These are phyloP conservation scores for Sesamia nonagrioides DNA, from an alignment of 1,140 invertebrate species.

Conservation along the genomic window DNA sequence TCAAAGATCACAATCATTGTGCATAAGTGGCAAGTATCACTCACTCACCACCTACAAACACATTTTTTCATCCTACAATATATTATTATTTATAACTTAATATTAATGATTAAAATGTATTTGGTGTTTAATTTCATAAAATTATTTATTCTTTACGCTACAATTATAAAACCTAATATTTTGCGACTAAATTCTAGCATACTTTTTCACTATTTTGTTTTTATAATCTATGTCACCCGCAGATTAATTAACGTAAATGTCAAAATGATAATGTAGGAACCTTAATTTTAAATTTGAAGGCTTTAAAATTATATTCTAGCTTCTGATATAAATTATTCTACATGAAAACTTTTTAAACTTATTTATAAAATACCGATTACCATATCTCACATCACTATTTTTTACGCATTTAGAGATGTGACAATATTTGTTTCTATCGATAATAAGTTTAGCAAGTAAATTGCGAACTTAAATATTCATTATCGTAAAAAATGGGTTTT, in stretches of 20 bases:
- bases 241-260: conserved; percentile 28
- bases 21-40: background rate
- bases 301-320: conserved; percentile 1
- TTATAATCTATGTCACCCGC: conserved; percentile 35
- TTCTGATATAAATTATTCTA: conserved; percentile 19
- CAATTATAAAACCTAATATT: conserved; percentile 37
- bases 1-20: background rate
- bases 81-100: conserved; percentile 47
- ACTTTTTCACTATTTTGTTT: conserved; percentile 43
- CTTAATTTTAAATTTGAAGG: conserved; percentile 22
- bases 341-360: background rate
- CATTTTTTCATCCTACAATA: background rate
- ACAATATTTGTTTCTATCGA: conserved; percentile 11
- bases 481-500: conserved; percentile 4
- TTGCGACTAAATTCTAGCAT: conserved; percentile 61
- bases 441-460: background rate
- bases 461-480: background rate
- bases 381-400: conserved; percentile 33
- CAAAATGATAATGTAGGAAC: conserved; percentile 13
- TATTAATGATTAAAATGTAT: conserved; percentile 69
- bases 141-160: conserved; percentile 58
- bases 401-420: conserved; percentile 24
- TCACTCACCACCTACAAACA: background rate
- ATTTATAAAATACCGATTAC: conserved; percentile 2
- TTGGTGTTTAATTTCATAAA: conserved; percentile 81